Base-by-base conservation (phyloP, 2,113 vertebrate species). In the Seriola dumerili region DNA sequence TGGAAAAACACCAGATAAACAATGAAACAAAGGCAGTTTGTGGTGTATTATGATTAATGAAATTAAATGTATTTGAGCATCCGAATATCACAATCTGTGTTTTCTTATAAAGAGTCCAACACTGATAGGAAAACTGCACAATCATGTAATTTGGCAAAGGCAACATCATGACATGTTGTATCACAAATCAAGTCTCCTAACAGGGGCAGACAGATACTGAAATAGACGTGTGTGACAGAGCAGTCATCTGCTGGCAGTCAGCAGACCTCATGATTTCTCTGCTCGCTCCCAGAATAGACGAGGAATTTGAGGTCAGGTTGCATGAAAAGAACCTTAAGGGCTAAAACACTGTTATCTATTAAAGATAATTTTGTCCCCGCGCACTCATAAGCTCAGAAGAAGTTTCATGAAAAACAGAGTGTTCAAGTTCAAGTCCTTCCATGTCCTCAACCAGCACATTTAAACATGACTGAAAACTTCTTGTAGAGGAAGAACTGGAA, bases 131-230 rank as follows among this genome's bases (percentile, higher is more conserved):
- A 46, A 46, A 46, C 44, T 14, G 44, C 44, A 46, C 3, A 46
- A 46, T 46, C 44, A 7, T 50, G 19, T 21, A n/a, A 17, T 54
- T 34, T 64, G 12, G 58, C 57, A 42, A 54, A n/a, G 2, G 8
- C 8, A 11, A 55, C 42, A 46, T 72, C 36, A 32, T 44, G 59
- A 55, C 19, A 46, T 8, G 6, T 55, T 14, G 34, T 52, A 54
- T 74, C 7, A 70, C 34, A n/a, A 64, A 81, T 76, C 29, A 38
- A 46, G 62, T 72, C 61, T 46, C 36, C 5, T 21, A 68, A 81
- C 73, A 3, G 14, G 19, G 5, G 16, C 62, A 73, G 63, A 58
- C 69, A 50, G 55, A 48, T 68, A 4, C 66, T 66, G 54, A 59
- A 66, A 76, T 54, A 61, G 54, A 42, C 21, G 17, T 32, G n/a